phyloP scores from a whole-genome alignment of 2,797 vertebrate genomes.

The Melanotaenia trifasciata region DNA sequence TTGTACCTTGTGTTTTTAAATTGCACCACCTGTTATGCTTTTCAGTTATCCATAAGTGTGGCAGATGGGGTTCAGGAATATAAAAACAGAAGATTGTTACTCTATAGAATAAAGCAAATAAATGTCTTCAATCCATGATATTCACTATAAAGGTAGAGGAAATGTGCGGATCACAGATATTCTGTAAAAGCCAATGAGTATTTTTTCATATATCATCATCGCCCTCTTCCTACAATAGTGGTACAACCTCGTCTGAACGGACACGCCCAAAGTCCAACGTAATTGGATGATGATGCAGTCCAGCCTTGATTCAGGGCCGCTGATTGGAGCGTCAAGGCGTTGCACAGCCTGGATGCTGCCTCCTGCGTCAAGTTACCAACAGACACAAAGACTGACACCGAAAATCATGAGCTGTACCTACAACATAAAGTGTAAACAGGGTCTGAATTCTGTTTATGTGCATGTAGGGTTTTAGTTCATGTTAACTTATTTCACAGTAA shows the following conservation, averaged over 20 bases:
- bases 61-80: not conserved
- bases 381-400: not conserved
- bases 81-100: not conserved
- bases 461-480: not conserved
- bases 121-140: not conserved
- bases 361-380: slow-evolving; percentile 6
- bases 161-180: not conserved
- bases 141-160: not conserved
- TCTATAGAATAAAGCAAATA: not conserved
- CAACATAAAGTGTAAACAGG: slow-evolving; percentile 45
- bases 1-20: not conserved
- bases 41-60: not conserved
- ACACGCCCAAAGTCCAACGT: slow-evolving; percentile 67
- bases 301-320: slow-evolving; percentile 36
- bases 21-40: not conserved
- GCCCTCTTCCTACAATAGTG: slow-evolving; percentile 59
- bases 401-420: not conserved
- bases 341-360: slow-evolving; percentile 70
- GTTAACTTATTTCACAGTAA: not conserved
- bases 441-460: not conserved
- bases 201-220: slow-evolving; percentile 1
- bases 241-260: slow-evolving; percentile 66
- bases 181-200: not conserved
- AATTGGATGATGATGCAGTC: slow-evolving; percentile 75
- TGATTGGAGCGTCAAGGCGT: slow-evolving; percentile 76